Conservation (phyloP, 23 tunicate species). For the Ciona savignyi region DNA sequence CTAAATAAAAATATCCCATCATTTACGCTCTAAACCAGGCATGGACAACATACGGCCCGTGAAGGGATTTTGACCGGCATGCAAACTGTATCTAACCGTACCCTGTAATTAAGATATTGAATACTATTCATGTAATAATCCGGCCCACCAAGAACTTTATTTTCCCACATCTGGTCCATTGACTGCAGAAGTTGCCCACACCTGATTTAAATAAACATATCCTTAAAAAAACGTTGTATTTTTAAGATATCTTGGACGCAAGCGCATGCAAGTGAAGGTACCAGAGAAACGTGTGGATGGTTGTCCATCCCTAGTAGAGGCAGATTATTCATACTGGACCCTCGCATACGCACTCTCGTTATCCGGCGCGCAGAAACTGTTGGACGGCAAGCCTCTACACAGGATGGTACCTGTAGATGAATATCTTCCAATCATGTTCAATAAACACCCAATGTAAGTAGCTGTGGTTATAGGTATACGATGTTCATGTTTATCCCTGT, state of each 20-base stretch:
- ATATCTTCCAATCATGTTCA: slow-evolving; percentile 93
- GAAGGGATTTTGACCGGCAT: no score
- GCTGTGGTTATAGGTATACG: background rate
- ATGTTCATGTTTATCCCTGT: no score
- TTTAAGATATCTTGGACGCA: background rate
- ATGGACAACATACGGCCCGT: no score
- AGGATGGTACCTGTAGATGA: slow-evolving; percentile 99
- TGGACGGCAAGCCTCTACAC: slow-evolving; percentile 65
- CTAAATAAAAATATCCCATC: no score
- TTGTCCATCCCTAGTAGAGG: slow-evolving; percentile 33
- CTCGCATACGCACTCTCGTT: slow-evolving; percentile 59
- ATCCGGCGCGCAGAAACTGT: slow-evolving; percentile 67
- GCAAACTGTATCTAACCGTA: no score
- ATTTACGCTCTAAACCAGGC: no score
- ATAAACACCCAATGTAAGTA: slow-evolving; percentile 5
- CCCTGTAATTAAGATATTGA: no score
- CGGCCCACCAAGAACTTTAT: no score
- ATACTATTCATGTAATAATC: no score
- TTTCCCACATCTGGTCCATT: no score
- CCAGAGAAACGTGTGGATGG: slow-evolving; percentile 38
- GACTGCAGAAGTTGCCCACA: no score
- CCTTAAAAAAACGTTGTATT: background rate
- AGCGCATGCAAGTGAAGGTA: no score
- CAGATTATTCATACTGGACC: slow-evolving; percentile 90
- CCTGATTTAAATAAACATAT: background rate